Percentiles rank a stretch among this genome's conserved stretches.
These are phyloP conservation scores for Stramonita haemastoma DNA, from an alignment of 2,888 invertebrate species.

Conservation along the genomic window DNA sequence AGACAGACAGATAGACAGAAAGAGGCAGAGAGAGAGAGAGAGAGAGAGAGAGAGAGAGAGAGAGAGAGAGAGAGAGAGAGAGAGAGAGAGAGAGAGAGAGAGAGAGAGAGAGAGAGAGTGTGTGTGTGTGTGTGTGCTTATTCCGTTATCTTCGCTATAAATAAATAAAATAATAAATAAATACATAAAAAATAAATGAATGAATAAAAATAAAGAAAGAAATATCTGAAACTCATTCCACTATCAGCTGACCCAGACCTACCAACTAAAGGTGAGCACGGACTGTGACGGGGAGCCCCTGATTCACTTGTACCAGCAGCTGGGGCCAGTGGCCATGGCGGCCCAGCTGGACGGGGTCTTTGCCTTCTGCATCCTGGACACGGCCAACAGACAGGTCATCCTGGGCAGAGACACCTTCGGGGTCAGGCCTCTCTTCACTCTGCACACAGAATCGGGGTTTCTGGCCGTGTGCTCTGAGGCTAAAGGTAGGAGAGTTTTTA, in stretches of 20 bases:
- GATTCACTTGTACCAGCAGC: conserved; percentile 85
- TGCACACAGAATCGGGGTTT: conserved; percentile 73
- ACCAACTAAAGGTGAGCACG: conserved; percentile 73
- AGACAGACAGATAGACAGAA: no score
- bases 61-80: no score
- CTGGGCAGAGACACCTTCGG: conserved; percentile 89
- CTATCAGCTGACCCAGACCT: conserved; percentile 68
- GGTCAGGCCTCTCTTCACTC: conserved; percentile 86
- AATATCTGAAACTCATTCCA: background rate
- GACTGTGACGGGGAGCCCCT: conserved; percentile 78
- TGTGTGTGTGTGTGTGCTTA: no score
- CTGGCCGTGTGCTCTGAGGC: conserved; percentile 77
- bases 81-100: no score
- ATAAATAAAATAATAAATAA: no score
- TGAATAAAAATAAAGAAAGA: no score
- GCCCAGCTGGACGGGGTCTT: conserved; percentile 90
- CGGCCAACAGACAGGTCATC: conserved; percentile 83
- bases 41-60: no score
- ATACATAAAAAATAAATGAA: no score
- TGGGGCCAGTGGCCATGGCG: conserved; percentile 84
- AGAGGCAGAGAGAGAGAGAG: no score
- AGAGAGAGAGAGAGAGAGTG: no score
- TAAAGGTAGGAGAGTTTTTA: conserved; percentile 67
- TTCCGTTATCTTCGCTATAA: no score
- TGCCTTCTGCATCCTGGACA: conserved; percentile 87